Evolutionary conservation across 2,113 vertebrate genomes (phyloP).

Genomic region (Patagioenas fasciata): DNA sequence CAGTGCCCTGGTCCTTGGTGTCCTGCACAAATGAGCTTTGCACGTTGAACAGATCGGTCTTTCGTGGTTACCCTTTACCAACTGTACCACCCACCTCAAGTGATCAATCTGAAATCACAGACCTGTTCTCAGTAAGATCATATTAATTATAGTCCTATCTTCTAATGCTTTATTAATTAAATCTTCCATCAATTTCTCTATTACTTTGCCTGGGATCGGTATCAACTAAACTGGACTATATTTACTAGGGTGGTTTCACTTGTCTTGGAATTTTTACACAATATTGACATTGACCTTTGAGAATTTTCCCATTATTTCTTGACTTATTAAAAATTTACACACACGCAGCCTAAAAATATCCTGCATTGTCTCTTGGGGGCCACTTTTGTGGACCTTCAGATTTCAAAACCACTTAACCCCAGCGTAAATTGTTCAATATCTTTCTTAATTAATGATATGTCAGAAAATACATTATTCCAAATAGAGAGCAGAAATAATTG

Average conservation of each 20-base stretch:
- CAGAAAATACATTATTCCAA: neutral
- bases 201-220: neutral
- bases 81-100: rapidly evolving
- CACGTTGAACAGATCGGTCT: rapidly evolving
- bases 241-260: neutral
- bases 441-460: conserved; percentile 9
- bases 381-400: neutral
- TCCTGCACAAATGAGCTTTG: rapidly evolving
- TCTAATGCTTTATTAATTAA: neutral
- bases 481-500: neutral
- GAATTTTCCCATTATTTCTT: neutral
- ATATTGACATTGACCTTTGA: neutral
- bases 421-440: neutral
- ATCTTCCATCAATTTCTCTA: neutral
- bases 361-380: neutral
- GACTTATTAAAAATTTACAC: neutral
- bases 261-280: neutral
- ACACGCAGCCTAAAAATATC: neutral
- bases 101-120: neutral
- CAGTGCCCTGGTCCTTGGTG: neutral
- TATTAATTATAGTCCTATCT: neutral
- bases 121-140: neutral
- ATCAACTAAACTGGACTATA: neutral
- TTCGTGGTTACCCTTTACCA: neutral
- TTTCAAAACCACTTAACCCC: neutral